phyloP scores from a whole-genome alignment of 2,797 vertebrate species.

The Hozukius guyotensis region DNA sequence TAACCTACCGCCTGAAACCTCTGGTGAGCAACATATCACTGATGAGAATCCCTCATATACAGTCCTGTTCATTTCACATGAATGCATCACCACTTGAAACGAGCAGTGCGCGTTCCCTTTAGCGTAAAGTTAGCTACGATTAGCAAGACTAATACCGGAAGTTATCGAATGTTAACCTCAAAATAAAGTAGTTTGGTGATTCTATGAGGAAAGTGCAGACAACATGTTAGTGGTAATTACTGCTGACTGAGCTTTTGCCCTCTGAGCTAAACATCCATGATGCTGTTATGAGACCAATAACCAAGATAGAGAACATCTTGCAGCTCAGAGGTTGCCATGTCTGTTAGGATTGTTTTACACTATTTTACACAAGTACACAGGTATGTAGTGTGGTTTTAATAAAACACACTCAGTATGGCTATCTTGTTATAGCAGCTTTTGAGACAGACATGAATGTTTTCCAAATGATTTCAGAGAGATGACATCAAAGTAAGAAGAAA shows the following conservation, averaged over 20 bases:
- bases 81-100: conserved; percentile 11
- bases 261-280: background rate
- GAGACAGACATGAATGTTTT: background rate
- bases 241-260: background rate
- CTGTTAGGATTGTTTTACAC: background rate
- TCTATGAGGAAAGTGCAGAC: too few relatives aligned
- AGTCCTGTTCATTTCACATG: conserved; percentile 2
- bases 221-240: background rate
- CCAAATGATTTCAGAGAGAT: background rate
- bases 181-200: conserved; percentile 8
- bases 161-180: background rate
- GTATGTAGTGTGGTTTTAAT: background rate
- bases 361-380: background rate
- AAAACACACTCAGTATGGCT: background rate
- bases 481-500: background rate
- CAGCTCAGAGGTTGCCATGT: background rate
- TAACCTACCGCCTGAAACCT: background rate
- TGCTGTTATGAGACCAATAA: background rate
- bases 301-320: background rate
- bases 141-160: background rate
- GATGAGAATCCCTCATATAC: background rate
- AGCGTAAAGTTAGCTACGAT: background rate
- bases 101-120: background rate
- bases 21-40: background rate
- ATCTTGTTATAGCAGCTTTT: background rate